These are phyloP conservation scores for Chromis chromis DNA, from an alignment of 2,797 vertebrate species.

Conservation along the genomic window DNA sequence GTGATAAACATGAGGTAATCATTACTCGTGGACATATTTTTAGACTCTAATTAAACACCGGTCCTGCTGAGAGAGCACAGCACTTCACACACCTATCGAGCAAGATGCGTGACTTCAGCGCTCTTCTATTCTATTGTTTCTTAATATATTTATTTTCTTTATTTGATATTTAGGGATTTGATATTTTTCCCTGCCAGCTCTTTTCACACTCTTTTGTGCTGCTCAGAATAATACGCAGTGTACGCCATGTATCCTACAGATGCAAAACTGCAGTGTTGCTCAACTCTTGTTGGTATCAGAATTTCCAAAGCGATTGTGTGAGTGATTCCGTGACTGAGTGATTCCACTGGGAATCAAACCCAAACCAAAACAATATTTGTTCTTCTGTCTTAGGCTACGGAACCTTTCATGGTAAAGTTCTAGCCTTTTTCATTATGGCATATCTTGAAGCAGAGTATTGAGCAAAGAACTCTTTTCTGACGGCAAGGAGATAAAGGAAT, in stretches of 20 bases:
- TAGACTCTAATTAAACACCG: conserved; percentile 71
- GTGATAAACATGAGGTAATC: conserved; percentile 65
- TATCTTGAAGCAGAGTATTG: conserved; percentile 19
- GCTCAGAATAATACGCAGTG: background rate
- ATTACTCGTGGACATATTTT: conserved; percentile 75
- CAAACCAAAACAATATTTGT: conserved; percentile 18
- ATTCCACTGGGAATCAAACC: conserved; percentile 22
- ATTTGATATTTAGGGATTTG: background rate
- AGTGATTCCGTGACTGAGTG: background rate
- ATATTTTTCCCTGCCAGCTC: too few species aligned
- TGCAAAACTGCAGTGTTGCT: background rate
- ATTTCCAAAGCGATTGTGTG: conserved; percentile 6
- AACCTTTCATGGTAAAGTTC: conserved; percentile 18
- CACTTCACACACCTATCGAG: conserved; percentile 50
- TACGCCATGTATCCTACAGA: background rate
- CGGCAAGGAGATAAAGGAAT: conserved; percentile 22
- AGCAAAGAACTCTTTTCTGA: conserved; percentile 1
- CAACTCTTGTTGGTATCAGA: conserved; percentile 5
- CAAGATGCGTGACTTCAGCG: conserved; percentile 13
- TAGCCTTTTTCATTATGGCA: conserved; percentile 20
- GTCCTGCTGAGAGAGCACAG: conserved; percentile 67
- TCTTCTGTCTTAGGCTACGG: background rate
- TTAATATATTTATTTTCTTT: conserved; percentile 4
- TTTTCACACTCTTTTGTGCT: background rate
- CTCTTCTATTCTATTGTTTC: background rate